phyloP scores from a whole-genome alignment of 2,113 vertebrate genomes.

The Dinomys branickii region DNA sequence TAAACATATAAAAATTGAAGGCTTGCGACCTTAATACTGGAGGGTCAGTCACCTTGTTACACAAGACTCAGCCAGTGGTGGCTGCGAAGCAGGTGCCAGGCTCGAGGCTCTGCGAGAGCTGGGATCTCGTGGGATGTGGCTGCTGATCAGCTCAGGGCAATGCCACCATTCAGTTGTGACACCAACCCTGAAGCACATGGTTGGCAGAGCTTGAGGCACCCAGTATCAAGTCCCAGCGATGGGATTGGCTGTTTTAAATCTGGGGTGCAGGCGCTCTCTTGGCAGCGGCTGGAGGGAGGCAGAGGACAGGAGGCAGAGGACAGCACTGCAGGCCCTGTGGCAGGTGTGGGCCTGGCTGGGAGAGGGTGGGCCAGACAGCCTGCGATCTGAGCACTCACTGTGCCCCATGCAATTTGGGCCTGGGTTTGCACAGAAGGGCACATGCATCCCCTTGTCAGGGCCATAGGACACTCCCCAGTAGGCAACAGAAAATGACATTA shows the following conservation, averaged over 20 bases:
- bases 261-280: fast-evolving
- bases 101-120: neutral
- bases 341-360: neutral
- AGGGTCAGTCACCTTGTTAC: fast-evolving
- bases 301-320: no score
- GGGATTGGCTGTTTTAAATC: fast-evolving
- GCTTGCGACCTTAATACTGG: fast-evolving
- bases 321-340: neutral
- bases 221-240: fast-evolving
- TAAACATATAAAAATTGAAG: neutral
- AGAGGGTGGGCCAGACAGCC: neutral
- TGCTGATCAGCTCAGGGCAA: neutral
- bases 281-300: fast-evolving
- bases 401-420: fast-evolving
- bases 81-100: neutral
- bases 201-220: fast-evolving
- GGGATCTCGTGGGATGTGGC: neutral
- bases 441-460: neutral
- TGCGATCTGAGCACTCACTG: no score
- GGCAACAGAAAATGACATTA: neutral
- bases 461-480: neutral
- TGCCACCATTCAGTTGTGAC: neutral
- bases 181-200: no score
- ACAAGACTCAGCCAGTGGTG: fast-evolving
- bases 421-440: neutral